Conservation (phyloP, 2,888 invertebrate genomes). For the Eledone cirrhosa region DNA sequence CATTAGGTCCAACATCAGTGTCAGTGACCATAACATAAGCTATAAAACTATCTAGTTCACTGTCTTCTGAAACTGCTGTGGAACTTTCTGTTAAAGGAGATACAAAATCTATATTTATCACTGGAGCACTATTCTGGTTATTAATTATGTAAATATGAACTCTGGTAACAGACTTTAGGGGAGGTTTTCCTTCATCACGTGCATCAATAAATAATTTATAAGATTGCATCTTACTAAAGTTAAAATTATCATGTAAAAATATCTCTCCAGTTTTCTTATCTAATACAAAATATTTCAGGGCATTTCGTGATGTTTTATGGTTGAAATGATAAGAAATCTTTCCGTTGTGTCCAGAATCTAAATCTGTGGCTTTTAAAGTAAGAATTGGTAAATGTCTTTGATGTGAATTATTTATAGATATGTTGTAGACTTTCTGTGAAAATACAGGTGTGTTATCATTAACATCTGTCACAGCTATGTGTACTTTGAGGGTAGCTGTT, state of each 20-base stretch:
- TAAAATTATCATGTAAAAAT: constrained; percentile 14
- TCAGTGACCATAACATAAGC: too few species aligned
- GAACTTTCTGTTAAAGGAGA: too few species aligned
- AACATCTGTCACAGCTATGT: constrained; percentile 5
- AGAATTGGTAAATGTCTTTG: not conserved
- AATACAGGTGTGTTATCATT: constrained; percentile 21
- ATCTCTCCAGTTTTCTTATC: constrained; percentile 6
- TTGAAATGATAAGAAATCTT: constrained; percentile 20
- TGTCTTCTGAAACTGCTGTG: too few species aligned
- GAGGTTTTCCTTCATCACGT: not conserved
- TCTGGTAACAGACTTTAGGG: constrained; percentile 37
- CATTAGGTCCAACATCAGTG: too few species aligned
- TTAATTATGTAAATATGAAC: constrained; percentile 72
- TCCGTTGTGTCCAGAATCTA: too few species aligned
- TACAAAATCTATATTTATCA: too few species aligned
- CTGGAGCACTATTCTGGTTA: constrained; percentile 93
- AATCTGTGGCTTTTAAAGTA: too few species aligned
- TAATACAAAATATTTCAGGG: not conserved
- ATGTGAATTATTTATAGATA: not conserved
- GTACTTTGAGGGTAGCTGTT: not conserved
- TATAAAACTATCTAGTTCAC: too few species aligned
- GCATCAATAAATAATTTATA: constrained; percentile 1
- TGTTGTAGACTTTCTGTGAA: constrained; percentile 15
- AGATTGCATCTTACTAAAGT: not conserved
- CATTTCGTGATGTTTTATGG: not conserved